These are phyloP conservation scores for Ceratina calcarata DNA, from an alignment of 1,140 invertebrate species.

Conservation along the genomic window DNA sequence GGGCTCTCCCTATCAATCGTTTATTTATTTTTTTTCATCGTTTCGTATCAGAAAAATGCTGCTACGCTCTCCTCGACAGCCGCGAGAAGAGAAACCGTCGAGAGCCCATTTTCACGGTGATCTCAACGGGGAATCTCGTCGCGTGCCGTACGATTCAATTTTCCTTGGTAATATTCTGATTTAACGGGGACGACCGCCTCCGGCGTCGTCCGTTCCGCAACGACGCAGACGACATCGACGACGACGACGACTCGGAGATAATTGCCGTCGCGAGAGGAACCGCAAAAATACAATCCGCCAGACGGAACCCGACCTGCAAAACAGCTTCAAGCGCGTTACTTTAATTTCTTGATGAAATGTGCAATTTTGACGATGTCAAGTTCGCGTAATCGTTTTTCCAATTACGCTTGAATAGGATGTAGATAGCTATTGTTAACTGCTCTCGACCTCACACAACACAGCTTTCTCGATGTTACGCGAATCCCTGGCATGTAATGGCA, in stretches of 20 bases:
- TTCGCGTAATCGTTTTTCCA: constrained; percentile 32
- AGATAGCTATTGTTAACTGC: neutral
- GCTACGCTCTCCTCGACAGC: constrained; percentile 3
- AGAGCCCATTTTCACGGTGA: constrained; percentile 39
- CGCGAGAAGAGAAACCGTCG: neutral
- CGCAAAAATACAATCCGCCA: constrained; percentile 7
- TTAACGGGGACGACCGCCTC: constrained; percentile 44
- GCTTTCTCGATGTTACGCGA: neutral
- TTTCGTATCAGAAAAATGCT: neutral
- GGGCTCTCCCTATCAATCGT: constrained; percentile 29
- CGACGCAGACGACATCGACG: neutral
- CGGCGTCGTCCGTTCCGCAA: neutral
- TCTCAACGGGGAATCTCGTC: constrained; percentile 44
- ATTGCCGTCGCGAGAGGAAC: neutral
- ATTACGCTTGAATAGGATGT: constrained; percentile 8
- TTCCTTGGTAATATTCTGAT: constrained; percentile 49
- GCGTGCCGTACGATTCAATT: constrained; percentile 48
- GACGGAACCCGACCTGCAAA: neutral
- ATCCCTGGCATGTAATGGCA: neutral
- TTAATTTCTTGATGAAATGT: constrained; percentile 13
- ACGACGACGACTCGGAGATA: constrained; percentile 11
- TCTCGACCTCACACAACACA: neutral
- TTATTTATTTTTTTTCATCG: neutral
- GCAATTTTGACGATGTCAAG: neutral
- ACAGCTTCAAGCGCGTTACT: neutral